These are phyloP conservation scores for Microctenopoma stevenorrisi DNA, from an alignment of 2,797 vertebrate species.

Conservation along the genomic window DNA sequence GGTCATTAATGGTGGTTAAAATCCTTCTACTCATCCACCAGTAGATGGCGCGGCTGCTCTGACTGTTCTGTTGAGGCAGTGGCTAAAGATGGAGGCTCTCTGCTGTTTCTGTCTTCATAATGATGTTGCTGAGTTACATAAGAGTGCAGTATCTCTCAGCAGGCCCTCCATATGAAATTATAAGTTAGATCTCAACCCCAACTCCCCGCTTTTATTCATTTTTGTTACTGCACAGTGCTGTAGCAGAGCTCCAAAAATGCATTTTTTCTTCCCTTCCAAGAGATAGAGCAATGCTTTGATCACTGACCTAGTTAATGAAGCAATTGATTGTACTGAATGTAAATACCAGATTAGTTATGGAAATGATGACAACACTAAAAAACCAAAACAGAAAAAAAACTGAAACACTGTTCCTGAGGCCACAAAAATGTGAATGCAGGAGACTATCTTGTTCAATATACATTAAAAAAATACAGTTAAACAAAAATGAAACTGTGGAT, in stretches of 20 bases:
- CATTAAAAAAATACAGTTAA: slow-evolving; percentile 59
- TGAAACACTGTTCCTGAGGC: slow-evolving; percentile 65
- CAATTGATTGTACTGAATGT: slow-evolving; percentile 78
- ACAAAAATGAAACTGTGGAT: slow-evolving; percentile 59
- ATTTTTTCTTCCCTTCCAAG: slow-evolving; percentile 34
- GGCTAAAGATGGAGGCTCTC: slow-evolving; percentile 62
- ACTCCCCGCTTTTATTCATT: slow-evolving; percentile 61
- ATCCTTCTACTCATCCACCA: slow-evolving; percentile 64
- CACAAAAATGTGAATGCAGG: slow-evolving; percentile 72
- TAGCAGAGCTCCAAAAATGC: slow-evolving; percentile 56
- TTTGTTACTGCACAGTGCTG: slow-evolving; percentile 57
- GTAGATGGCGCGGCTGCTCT: slow-evolving; percentile 80
- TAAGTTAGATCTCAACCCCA: slow-evolving; percentile 74
- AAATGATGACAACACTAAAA: slow-evolving; percentile 68
- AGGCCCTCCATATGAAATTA: slow-evolving; percentile 78
- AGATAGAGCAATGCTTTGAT: slow-evolving; percentile 79
- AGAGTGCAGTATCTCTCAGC: slow-evolving; percentile 82
- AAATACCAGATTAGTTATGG: slow-evolving; percentile 84
- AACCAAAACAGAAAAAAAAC: slow-evolving; percentile 27
- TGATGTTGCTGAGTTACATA: slow-evolving; percentile 84
- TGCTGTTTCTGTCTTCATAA: slow-evolving; percentile 75
- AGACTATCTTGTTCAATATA: slow-evolving; percentile 69
- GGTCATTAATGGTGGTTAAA: slow-evolving; percentile 71
- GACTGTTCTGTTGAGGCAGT: slow-evolving; percentile 47
- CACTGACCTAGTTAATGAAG: slow-evolving; percentile 84